Conservation (phyloP, 2,113 vertebrate genomes). For the Copsychus sechellarum region DNA sequence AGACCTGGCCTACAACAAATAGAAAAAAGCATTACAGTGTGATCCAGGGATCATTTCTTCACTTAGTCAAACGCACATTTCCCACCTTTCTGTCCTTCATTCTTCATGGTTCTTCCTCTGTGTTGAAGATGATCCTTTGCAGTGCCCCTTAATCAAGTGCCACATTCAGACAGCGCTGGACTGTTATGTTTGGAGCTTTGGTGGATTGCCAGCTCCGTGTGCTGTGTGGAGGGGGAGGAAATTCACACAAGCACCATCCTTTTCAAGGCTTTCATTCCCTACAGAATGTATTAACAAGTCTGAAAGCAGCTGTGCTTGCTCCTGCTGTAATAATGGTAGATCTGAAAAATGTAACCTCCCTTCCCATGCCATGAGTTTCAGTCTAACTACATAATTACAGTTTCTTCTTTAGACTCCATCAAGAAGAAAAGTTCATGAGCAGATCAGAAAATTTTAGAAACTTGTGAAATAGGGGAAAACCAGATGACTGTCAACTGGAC, state of each 20-base stretch:
- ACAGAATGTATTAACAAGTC: neutral
- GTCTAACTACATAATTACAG: slow-evolving; percentile 3
- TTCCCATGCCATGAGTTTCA: neutral
- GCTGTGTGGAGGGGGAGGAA: neutral
- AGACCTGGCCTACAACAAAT: neutral
- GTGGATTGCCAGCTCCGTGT: neutral
- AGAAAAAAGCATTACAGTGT: neutral
- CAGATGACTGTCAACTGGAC: slow-evolving; percentile 61
- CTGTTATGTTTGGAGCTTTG: neutral
- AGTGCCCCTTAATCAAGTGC: neutral
- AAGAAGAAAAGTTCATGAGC: slow-evolving; percentile 57
- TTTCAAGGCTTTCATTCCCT: neutral
- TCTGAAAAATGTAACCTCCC: neutral
- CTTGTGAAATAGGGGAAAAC: slow-evolving; percentile 61
- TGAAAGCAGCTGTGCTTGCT: neutral
- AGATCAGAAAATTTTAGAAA: slow-evolving; percentile 63
- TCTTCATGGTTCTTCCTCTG: neutral
- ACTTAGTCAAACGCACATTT: neutral
- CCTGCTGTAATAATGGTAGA: neutral
- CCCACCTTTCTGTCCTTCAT: neutral
- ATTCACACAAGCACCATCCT: neutral
- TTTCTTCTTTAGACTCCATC: slow-evolving; percentile 10
- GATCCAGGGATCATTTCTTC: neutral
- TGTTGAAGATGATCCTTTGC: neutral
- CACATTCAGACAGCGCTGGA: neutral